Evolutionary conservation across 1,140 invertebrate genomes (phyloP).

Genomic region (Drosophila parabipectinata): DNA sequence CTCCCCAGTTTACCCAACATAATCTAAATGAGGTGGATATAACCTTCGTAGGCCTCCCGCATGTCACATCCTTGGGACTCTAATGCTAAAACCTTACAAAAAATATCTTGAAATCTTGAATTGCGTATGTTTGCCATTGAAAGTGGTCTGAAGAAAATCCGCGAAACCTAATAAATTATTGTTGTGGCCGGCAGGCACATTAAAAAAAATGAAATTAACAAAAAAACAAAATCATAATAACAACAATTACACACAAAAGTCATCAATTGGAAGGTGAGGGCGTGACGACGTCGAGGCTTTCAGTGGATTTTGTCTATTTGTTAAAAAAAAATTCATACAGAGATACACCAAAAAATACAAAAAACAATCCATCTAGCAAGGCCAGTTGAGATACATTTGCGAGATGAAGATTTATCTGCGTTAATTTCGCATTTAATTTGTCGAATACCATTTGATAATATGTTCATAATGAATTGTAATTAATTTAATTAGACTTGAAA

Average conservation of each 20-base stretch:
- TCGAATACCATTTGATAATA: slow-evolving; percentile 16
- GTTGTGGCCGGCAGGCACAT: slow-evolving; percentile 15
- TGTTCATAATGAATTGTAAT: slow-evolving; percentile 35
- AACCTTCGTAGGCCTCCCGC: slow-evolving; percentile 29
- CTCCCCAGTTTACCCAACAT: slow-evolving; percentile 10
- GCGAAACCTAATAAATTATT: slow-evolving; percentile 18
- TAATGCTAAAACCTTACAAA: slow-evolving; percentile 16
- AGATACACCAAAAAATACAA: slow-evolving; percentile 8
- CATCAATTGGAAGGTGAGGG: slow-evolving; percentile 54
- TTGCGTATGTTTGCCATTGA: slow-evolving; percentile 27
- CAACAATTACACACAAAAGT: slow-evolving; percentile 55
- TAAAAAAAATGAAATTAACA: slow-evolving; percentile 48
- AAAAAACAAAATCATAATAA: slow-evolving; percentile 44
- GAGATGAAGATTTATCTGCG: slow-evolving; percentile 41
- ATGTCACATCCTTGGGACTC: slow-evolving; percentile 41
- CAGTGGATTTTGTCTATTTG: slow-evolving; percentile 12
- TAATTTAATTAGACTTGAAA: slow-evolving; percentile 26
- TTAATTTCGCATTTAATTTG: slow-evolving; percentile 50
- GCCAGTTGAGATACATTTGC: slow-evolving; percentile 45
- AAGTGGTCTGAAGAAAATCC: slow-evolving; percentile 41
- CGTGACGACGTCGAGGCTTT: slow-evolving; percentile 54
- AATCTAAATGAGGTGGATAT: slow-evolving; percentile 27
- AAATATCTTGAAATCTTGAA: slow-evolving; percentile 7
- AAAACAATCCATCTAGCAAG: slow-evolving; percentile 39
- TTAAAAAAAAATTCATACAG: slow-evolving; percentile 3